Base-by-base conservation (phyloP, 2,113 vertebrate species). In the Craseonycteris thonglongyai region DNA sequence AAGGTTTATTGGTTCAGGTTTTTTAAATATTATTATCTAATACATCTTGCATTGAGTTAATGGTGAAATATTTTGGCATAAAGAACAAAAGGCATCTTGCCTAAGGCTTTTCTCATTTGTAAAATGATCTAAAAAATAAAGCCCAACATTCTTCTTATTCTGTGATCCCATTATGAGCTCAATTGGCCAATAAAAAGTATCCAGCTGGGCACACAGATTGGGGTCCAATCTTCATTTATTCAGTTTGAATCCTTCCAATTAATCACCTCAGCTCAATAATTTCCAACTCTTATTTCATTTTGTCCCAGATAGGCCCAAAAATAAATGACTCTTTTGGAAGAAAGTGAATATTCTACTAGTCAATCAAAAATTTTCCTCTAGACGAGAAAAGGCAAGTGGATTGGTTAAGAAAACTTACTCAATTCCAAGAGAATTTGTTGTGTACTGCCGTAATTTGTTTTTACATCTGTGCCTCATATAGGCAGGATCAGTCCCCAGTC, bases 181-280 rank as follows among this genome's bases (percentile, higher is more conserved):
- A 97, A 96, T 40, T 9, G 85, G 83, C 94, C 96, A 96, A 88
- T 97, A 94, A 97, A 97, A 97, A 90, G 7, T 45, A 90, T 93
- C 93, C 97, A 79, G 88, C 1, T 71, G 96, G 18, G 54, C 87
- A 71, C 2, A 0, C 33, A 88, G 49, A 85, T 87, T 59, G 47
- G 30, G 76, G 35, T 94, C 79, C 95, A 95, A 74, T 76, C 88
- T 66, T 90, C 87, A 97, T 96, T 95, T 97, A 97, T 94, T 95
- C 93, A 33, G 14, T 92, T 93, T 85, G 58, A 94, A 84, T 87
- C 71, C 54, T 96, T 94, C 59, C 92, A 94, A 94, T 96, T 93
- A 96, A 93, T 95, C 74, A 91, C 40, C 68, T 96, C 78, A 47
- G 45, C 66, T 94, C 69, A 90, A 71, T 95, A 86, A 96, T 84